phyloP scores from a whole-genome alignment of 2,888 invertebrate genomes.

The Cryptosula pallasiana region DNA sequence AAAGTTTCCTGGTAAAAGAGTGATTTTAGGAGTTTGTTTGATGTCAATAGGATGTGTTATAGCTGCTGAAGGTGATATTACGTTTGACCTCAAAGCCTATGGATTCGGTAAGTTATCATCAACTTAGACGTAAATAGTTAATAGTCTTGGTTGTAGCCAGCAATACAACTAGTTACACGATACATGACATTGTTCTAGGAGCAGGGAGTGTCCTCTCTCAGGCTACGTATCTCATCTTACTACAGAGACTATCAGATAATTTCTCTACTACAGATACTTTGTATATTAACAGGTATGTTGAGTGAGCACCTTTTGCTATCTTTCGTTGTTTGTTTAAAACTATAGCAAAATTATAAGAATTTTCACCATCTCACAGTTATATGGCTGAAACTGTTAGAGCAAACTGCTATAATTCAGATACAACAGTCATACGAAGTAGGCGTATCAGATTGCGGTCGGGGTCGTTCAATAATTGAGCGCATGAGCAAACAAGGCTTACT shows the following conservation, averaged over 20 bases:
- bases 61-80: constrained; percentile 55
- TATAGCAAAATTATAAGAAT: no score
- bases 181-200: not conserved
- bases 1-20: constrained; percentile 39
- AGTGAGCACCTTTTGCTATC: not conserved
- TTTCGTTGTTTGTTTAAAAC: no score
- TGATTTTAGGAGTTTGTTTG: constrained; percentile 44
- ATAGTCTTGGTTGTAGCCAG: no score
- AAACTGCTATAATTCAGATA: no score
- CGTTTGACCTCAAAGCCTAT: constrained; percentile 50
- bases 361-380: no score
- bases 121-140: no score
- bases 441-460: no score
- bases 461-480: no score
- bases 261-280: constrained; percentile 17
- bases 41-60: constrained; percentile 54
- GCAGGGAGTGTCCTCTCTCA: constrained; percentile 52
- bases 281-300: constrained; percentile 7
- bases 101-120: constrained; percentile 39
- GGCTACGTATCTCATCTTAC: constrained; percentile 53
- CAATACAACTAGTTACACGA: no score
- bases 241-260: constrained; percentile 48
- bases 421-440: no score
- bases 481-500: no score
- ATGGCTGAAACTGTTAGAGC: no score